Evolutionary conservation across 2,888 invertebrate species (phyloP), one percentile per base, ranked within the genome.

Genomic region (Hirtodrosophila alboralis): DNA sequence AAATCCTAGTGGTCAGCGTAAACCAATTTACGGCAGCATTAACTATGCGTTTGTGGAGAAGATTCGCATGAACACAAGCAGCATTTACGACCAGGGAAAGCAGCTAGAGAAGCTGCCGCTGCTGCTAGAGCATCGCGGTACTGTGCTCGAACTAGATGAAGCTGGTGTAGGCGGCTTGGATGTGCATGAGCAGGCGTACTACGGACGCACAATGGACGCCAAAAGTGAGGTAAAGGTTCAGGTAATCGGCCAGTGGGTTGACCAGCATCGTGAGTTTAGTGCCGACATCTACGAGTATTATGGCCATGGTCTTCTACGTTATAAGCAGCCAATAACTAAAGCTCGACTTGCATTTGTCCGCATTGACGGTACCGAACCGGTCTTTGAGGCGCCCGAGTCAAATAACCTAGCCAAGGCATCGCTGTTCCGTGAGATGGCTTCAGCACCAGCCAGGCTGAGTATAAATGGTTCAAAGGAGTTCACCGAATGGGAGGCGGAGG

Each of bases 201-300:
- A 86, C 21, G 88, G 89, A 0, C 89, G 89, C 10, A 68, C 67
- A 10, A 84, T 89, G 85, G 86, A 87, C 43, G 63, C 90, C 0
- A 75, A 71, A 12, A 83, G 85, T 6, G 84, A 79, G 16, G 84
- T 87, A 4, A 79, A 81, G 37, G 79, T 89, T 0, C 88, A 89
- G 45, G 70, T 89, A 3, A 86, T 89, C 48, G 89, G 89, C 0
- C 89, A 89, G 41, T 89, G 89, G 89, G 78, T 79, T 0, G 88
- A 89, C 53, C 84, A 87, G 66, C 75, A 64, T 31, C 75, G 88
- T 2, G 64, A 83, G 49, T 89, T 89, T 26, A 75, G 47, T 7
- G 89, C 86, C 4, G 85, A 88, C 40, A 75, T 89, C 26, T 89
- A 85, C 36, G 89, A 89, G 52, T 88, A 87, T 43, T 89, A 76